Conservation (phyloP, 1,140 invertebrate species). For the Sycophila sp. region DNA sequence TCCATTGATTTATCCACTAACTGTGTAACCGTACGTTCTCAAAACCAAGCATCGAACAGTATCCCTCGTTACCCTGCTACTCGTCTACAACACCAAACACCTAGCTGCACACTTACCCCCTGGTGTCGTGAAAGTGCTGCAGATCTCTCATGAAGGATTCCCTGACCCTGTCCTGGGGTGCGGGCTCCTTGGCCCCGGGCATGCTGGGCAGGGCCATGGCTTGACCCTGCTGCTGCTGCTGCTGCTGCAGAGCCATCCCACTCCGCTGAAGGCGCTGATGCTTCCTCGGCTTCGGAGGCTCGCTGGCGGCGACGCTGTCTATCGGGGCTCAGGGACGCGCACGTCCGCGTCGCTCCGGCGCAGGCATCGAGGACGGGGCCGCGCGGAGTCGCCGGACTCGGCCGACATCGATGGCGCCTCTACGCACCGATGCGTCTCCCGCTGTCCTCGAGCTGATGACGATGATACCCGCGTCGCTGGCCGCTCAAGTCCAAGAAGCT, state of each 20-base stretch:
- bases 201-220: too few species aligned
- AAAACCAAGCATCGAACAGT: too few species aligned
- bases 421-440: too few species aligned
- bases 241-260: slow-evolving; percentile 54
- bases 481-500: too few species aligned
- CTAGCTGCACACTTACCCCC: slow-evolving; percentile 74
- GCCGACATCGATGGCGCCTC: slow-evolving; percentile 35
- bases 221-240: slow-evolving; percentile 8
- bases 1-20: too few species aligned
- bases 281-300: slow-evolving; percentile 42
- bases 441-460: too few species aligned
- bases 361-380: slow-evolving; percentile 5
- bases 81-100: too few species aligned
- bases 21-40: too few species aligned
- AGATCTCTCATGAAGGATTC: slow-evolving; percentile 82
- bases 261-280: too few species aligned
- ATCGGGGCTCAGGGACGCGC: slow-evolving; percentile 48
- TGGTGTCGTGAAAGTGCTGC: slow-evolving; percentile 83
- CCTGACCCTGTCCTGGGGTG: slow-evolving; percentile 76
- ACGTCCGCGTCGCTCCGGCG: too few species aligned
- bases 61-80: too few species aligned
- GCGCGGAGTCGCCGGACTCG: slow-evolving; percentile 26
- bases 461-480: too few species aligned
- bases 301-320: slow-evolving; percentile 50
- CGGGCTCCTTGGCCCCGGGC: slow-evolving; percentile 75